A percentile compares a stretch with the other conserved stretches of the same genome.
phyloP scores from a whole-genome alignment of 2,888 invertebrate genomes.

The Tenthredo amoena region DNA sequence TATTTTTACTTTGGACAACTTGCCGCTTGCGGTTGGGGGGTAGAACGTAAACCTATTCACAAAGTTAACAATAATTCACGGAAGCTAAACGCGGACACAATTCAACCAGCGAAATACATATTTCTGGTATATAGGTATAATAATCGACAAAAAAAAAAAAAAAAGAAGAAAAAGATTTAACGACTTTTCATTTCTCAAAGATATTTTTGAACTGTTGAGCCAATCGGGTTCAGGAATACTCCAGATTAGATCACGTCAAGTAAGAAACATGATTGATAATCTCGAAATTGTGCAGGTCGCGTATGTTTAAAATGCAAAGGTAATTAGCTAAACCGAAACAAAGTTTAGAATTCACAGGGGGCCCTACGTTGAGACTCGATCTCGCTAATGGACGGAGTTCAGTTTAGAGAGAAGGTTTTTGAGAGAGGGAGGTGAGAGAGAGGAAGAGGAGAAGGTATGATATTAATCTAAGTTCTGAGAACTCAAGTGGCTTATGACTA shows the following conservation, averaged over 20 bases:
- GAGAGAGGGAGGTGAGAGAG: not conserved
- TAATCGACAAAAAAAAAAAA: not conserved
- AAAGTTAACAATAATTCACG: constrained; percentile 29
- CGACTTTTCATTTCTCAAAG: not conserved
- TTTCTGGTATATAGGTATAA: not conserved
- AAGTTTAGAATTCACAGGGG: constrained; percentile 45
- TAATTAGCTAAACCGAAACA: constrained; percentile 53
- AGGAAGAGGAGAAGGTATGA: constrained; percentile 2
- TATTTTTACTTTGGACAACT: constrained; percentile 44
- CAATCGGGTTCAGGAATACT: not conserved
- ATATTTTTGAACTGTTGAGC: no score
- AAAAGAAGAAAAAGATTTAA: not conserved
- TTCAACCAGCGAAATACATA: not conserved
- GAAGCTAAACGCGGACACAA: not conserved
- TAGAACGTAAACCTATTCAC: not conserved
- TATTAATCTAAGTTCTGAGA: constrained; percentile 47
- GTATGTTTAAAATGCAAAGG: constrained; percentile 48
- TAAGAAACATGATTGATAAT: constrained; percentile 48
- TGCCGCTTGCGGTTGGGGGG: not conserved
- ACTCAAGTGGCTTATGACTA: constrained; percentile 48
- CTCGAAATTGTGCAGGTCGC: not conserved
- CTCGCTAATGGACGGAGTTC: constrained; percentile 52
- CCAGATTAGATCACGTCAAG: not conserved
- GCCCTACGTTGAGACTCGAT: not conserved
- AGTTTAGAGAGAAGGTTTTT: constrained; percentile 29